Conservation (phyloP, 1,140 invertebrate species). For the Caerostris darwini region DNA sequence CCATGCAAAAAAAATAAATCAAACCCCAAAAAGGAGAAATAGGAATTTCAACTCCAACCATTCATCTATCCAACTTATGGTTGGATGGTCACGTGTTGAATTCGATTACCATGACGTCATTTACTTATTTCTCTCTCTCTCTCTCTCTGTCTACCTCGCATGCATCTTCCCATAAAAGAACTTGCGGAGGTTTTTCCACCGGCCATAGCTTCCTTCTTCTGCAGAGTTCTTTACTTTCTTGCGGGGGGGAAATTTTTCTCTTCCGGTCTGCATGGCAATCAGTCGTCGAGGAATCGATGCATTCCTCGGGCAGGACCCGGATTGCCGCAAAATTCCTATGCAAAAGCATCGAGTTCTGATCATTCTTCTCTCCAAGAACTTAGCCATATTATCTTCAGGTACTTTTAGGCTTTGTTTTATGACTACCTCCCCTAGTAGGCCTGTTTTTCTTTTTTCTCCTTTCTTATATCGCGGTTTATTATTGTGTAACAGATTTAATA, state of each 20-base stretch:
- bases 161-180: background rate
- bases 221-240: background rate
- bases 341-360: background rate
- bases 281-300: background rate
- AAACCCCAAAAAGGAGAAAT: background rate
- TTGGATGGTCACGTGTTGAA: conserved; percentile 22
- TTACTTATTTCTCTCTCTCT: background rate
- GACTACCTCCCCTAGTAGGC: no score
- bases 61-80: conserved; percentile 44
- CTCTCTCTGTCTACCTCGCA: background rate
- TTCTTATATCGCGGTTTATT: no score
- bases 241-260: conserved; percentile 6
- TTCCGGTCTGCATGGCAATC: background rate
- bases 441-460: no score
- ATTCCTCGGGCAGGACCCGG: background rate
- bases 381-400: no score
- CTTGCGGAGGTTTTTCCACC: background rate
- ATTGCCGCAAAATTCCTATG: background rate
- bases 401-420: no score
- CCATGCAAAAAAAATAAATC: background rate
- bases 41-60: background rate
- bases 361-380: background rate
- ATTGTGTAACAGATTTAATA: no score
- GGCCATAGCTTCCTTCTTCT: background rate
- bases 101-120: conserved; percentile 24